A percentile compares a stretch with the other conserved stretches of the same genome.
Conservation (phyloP, 2,888 invertebrate genomes). For the Cataglyphis livida region DNA sequence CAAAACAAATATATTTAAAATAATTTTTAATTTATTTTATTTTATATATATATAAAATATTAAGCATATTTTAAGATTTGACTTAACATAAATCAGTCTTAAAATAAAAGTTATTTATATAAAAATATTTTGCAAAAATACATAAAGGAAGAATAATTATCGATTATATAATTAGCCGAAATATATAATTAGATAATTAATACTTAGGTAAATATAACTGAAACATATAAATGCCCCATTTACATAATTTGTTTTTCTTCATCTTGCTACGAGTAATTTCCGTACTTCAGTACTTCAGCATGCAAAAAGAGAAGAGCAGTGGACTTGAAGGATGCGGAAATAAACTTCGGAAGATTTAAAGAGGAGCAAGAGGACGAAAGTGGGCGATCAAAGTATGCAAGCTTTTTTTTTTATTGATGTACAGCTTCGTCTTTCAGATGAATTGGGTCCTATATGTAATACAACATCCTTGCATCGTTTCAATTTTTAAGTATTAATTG, state of each 20-base stretch:
- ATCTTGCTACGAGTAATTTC: conserved; percentile 25
- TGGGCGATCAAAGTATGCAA: conserved; percentile 27
- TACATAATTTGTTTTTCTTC: conserved; percentile 21
- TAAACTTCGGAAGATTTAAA: conserved; percentile 33
- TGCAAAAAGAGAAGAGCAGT: conserved; percentile 32
- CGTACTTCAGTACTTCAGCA: conserved; percentile 17
- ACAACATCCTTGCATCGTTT: conserved; percentile 58
- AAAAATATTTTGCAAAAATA: background rate
- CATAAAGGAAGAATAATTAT: background rate
- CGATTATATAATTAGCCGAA: background rate
- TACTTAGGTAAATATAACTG: conserved; percentile 1
- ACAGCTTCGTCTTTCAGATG: background rate
- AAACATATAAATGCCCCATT: conserved; percentile 24
- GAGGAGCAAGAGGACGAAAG: conserved; percentile 25
- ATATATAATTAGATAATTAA: conserved; percentile 10
- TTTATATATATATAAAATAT: too few relatives aligned
- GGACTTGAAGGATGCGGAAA: background rate
- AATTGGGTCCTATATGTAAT: conserved; percentile 40
- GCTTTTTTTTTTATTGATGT: background rate
- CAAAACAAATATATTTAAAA: too few relatives aligned
- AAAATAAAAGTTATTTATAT: background rate
- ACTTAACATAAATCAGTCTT: background rate
- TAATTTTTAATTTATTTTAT: too few relatives aligned
- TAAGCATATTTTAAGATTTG: background rate
- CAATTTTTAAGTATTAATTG: conserved; percentile 50